Percentiles rank a stretch among this genome's conserved stretches.
These are phyloP conservation scores for Hesperophylax magnus DNA, from an alignment of 1,140 invertebrate genomes.

Conservation along the genomic window DNA sequence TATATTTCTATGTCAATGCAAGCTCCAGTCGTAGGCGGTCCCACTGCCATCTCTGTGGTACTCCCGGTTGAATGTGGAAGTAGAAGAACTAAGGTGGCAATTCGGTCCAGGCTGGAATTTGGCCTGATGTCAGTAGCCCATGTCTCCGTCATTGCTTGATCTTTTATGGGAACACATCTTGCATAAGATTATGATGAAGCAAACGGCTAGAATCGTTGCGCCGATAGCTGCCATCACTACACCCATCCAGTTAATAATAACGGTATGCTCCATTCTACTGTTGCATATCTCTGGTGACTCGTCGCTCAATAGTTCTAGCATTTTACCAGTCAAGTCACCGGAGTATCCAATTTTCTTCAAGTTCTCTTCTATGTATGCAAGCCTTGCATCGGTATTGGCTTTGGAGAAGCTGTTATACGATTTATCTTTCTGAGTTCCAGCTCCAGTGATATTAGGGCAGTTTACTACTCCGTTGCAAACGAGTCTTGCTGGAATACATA, in stretches of 20 bases:
- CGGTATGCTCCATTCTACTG: conserved; percentile 60
- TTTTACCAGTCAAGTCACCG: conserved; percentile 65
- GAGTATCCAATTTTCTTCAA: conserved; percentile 71
- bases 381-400: conserved; percentile 68
- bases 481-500: conserved; percentile 85
- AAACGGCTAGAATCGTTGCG: conserved; percentile 63
- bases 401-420: conserved; percentile 65
- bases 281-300: conserved; percentile 78
- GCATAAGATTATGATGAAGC: conserved; percentile 66
- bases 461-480: conserved; percentile 91
- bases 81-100: conserved; percentile 60
- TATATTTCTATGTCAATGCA: conserved; percentile 65
- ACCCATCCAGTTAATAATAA: conserved; percentile 65
- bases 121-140: conserved; percentile 71
- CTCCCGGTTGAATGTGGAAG: conserved; percentile 53
- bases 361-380: conserved; percentile 71
- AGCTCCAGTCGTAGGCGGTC: conserved; percentile 68
- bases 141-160: conserved; percentile 66
- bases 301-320: conserved; percentile 72
- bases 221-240: conserved; percentile 64
- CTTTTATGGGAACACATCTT: conserved; percentile 69
- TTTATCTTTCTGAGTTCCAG: conserved; percentile 59
- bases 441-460: conserved; percentile 78
- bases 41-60: conserved; percentile 59
- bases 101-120: conserved; percentile 64